Evolutionary conservation across 2,797 vertebrate genomes (phyloP).

Genomic region (Acrossocheilus wenchowensis): DNA sequence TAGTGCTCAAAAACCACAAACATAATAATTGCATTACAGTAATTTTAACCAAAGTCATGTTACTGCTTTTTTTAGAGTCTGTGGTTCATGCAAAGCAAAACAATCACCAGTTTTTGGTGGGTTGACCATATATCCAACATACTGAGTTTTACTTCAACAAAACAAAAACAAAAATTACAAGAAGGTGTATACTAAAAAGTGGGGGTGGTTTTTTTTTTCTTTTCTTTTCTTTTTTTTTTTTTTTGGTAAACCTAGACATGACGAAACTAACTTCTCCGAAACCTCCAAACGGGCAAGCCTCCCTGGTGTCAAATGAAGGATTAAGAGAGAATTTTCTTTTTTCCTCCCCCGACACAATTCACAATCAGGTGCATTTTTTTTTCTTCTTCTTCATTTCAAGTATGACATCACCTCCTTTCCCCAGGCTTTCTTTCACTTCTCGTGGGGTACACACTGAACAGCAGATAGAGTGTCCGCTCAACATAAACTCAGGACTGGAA

Average conservation of each 20-base stretch:
- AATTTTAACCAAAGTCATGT: not conserved
- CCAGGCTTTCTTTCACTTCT: constrained; percentile 56
- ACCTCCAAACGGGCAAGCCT: constrained; percentile 14
- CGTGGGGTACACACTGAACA: constrained; percentile 52
- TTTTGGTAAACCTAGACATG: constrained; percentile 30
- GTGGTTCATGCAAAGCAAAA: not conserved
- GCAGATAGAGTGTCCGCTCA: constrained; percentile 49
- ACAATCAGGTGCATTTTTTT: constrained; percentile 56
- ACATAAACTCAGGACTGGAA: constrained; percentile 55
- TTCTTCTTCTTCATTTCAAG: constrained; percentile 44
- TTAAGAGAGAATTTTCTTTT: constrained; percentile 14
- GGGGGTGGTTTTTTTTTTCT: too few relatives aligned
- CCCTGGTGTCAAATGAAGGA: constrained; percentile 52
- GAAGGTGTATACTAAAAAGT: not conserved
- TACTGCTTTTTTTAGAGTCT: not conserved
- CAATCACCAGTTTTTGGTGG: not conserved
- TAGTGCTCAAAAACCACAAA: not conserved
- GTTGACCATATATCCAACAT: not conserved
- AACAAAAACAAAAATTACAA: not conserved
- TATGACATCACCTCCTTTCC: constrained; percentile 70
- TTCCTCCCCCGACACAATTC: constrained; percentile 1
- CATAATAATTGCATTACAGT: not conserved
- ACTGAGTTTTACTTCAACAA: too few relatives aligned
- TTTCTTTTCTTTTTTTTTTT: not conserved
- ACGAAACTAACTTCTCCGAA: constrained; percentile 3